Evolutionary conservation across 1,140 invertebrate species (phyloP).

Genomic region (silkworm (Bombyx mori)): DNA sequence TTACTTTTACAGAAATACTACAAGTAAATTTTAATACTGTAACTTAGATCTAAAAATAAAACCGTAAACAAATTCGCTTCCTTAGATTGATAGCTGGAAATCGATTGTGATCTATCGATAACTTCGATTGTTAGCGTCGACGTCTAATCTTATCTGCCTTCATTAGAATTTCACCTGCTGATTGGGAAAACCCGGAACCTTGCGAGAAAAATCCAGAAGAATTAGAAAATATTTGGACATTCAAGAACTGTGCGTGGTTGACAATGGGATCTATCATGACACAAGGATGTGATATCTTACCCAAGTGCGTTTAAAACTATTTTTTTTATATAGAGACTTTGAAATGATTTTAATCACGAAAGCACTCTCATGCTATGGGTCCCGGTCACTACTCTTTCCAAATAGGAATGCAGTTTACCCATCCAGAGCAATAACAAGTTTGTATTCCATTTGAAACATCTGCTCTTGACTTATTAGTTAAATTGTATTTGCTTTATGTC

Average conservation of each 20-base stretch:
- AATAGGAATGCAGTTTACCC: too few relatives aligned
- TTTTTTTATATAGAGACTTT: neutral
- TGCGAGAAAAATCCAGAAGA: constrained; percentile 85
- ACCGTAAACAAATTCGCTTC: too few relatives aligned
- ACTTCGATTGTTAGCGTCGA: neutral
- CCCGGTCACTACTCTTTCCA: too few relatives aligned
- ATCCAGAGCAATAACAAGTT: too few relatives aligned
- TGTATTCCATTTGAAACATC: too few relatives aligned
- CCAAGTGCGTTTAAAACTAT: constrained; percentile 71
- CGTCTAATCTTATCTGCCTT: neutral
- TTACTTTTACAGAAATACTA: neutral
- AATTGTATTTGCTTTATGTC: too few relatives aligned
- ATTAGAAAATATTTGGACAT: constrained; percentile 83
- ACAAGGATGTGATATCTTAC: constrained; percentile 85
- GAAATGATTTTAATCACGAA: neutral
- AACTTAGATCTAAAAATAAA: neutral
- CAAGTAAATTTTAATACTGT: neutral
- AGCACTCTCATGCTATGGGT: neutral
- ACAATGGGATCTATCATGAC: constrained; percentile 86
- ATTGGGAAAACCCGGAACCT: constrained; percentile 92
- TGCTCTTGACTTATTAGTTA: too few relatives aligned
- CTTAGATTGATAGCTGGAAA: too few relatives aligned
- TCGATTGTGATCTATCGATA: too few relatives aligned
- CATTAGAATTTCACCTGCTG: constrained; percentile 83
- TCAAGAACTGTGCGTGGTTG: constrained; percentile 84